Percentiles rank a stretch among this genome's conserved stretches.
phyloP scores from a whole-genome alignment of 2,797 vertebrate genomes.

The Hydrocynus forskahlii region DNA sequence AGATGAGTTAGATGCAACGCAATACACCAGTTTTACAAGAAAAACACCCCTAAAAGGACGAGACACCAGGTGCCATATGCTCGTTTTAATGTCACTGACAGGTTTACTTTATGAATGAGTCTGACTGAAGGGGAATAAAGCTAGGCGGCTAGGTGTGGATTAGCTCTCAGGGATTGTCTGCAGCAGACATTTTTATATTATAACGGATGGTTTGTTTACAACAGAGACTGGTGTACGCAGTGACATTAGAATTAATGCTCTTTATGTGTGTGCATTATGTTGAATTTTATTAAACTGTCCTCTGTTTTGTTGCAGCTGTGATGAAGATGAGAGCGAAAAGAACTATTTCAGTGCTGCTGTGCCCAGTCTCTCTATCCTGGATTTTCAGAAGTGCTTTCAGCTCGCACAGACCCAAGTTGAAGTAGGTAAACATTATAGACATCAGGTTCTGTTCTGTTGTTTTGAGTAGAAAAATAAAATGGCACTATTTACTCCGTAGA shows the following conservation, averaged over 20 bases:
- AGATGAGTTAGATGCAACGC: conserved; percentile 54
- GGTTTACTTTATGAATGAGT: not conserved
- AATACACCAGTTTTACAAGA: not conserved
- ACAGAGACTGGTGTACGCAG: too few species aligned
- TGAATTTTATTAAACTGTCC: too few species aligned
- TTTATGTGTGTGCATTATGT: too few species aligned
- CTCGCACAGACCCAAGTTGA: conserved; percentile 56
- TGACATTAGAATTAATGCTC: too few species aligned
- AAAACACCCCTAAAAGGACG: not conserved
- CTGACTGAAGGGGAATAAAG: not conserved
- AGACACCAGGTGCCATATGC: conserved; percentile 20
- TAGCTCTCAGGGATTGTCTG: too few species aligned
- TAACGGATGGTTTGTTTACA: too few species aligned
- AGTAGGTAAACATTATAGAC: conserved; percentile 18
- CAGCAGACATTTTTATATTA: too few species aligned
- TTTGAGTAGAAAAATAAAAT: too few species aligned
- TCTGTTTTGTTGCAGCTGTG: not conserved
- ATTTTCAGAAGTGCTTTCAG: conserved; percentile 59
- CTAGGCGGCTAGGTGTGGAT: not conserved
- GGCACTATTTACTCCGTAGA: too few species aligned
- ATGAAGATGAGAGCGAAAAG: conserved; percentile 28
- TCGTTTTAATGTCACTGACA: not conserved
- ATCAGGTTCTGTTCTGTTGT: too few species aligned
- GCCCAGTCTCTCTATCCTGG: conserved; percentile 42
- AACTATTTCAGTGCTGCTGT: conserved; percentile 41